Evolutionary conservation across 2,888 invertebrate genomes (phyloP).

Genomic region (Tubulanus polymorphus): DNA sequence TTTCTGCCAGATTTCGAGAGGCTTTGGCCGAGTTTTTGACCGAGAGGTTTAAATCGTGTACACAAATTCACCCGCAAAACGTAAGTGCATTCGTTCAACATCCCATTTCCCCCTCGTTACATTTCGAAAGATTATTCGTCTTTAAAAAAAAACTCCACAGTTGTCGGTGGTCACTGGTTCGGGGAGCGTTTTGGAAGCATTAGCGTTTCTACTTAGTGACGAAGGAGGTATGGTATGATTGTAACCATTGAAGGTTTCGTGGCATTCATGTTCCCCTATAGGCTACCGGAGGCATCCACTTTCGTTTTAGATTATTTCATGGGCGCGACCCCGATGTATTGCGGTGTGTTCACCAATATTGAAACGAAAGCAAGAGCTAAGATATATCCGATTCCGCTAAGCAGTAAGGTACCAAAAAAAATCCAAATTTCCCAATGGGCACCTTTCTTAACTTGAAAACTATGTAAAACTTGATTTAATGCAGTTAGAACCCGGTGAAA

Average conservation of each 20-base stretch:
- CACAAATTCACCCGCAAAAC: constrained; percentile 14
- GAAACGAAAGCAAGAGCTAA: constrained; percentile 25
- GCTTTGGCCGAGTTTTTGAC: constrained; percentile 13
- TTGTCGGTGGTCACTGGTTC: constrained; percentile 15
- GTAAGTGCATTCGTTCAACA: constrained; percentile 6
- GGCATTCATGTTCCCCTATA: too few relatives aligned
- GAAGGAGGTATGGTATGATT: constrained; percentile 23
- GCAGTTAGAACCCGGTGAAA: background rate
- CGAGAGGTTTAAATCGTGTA: constrained; percentile 9
- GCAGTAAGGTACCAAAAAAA: constrained; percentile 14
- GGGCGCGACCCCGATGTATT: constrained; percentile 33
- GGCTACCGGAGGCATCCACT: background rate
- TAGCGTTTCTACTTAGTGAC: constrained; percentile 19
- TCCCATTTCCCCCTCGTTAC: background rate
- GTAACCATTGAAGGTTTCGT: too few relatives aligned
- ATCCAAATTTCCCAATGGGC: background rate
- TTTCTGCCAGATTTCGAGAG: constrained; percentile 11
- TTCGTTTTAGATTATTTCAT: constrained; percentile 32
- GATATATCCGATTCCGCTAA: constrained; percentile 17
- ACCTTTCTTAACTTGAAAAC: background rate
- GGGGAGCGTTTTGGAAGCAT: constrained; percentile 19
- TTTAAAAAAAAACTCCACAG: background rate
- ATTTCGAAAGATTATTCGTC: background rate
- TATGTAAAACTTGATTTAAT: background rate
- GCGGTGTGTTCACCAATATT: constrained; percentile 31